phyloP scores from a whole-genome alignment of 2,888 invertebrate genomes.

The Iselma pallidipennis region DNA sequence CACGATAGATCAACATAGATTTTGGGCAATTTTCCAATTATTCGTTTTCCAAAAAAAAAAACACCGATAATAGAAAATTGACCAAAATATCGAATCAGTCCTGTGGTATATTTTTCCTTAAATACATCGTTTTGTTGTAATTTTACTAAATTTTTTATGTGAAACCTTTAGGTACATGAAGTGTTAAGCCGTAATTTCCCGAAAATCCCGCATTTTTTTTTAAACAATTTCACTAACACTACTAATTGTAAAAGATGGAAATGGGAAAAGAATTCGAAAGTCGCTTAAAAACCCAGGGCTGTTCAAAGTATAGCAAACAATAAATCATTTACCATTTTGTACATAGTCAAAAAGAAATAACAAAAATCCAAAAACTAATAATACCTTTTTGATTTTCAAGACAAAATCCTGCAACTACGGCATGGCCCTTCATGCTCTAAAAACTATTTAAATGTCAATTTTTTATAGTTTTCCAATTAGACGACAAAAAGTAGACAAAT shows the following conservation, averaged over 20 bases:
- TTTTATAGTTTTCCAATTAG: conserved; percentile 4
- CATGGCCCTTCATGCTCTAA: conserved; percentile 58
- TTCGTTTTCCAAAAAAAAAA: background rate
- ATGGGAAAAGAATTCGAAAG: background rate
- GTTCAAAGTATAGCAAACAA: conserved; percentile 30
- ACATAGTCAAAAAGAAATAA: conserved; percentile 14
- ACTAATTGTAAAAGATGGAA: no score
- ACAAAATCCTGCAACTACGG: conserved; percentile 37
- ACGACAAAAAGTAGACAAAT: background rate
- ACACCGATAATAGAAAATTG: conserved; percentile 29
- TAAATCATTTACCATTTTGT: conserved; percentile 19
- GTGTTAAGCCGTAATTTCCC: conserved; percentile 52
- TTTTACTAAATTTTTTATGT: conserved; percentile 29
- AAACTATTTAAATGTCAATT: no score
- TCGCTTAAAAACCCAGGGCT: conserved; percentile 36
- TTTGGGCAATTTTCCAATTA: conserved; percentile 13
- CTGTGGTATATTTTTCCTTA: conserved; percentile 33
- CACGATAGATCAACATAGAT: conserved; percentile 5
- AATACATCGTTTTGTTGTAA: conserved; percentile 35
- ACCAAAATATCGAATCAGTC: conserved; percentile 32
- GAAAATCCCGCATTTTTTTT: conserved; percentile 27
- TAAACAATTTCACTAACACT: conserved; percentile 24
- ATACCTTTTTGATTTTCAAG: conserved; percentile 9
- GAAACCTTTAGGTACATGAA: conserved; percentile 53
- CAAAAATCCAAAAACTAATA: conserved; percentile 6